Percentiles rank a stretch among this genome's conserved stretches.
Evolutionary conservation across 2,797 vertebrate species (phyloP).

Genomic region (Clarias platycephalus): DNA sequence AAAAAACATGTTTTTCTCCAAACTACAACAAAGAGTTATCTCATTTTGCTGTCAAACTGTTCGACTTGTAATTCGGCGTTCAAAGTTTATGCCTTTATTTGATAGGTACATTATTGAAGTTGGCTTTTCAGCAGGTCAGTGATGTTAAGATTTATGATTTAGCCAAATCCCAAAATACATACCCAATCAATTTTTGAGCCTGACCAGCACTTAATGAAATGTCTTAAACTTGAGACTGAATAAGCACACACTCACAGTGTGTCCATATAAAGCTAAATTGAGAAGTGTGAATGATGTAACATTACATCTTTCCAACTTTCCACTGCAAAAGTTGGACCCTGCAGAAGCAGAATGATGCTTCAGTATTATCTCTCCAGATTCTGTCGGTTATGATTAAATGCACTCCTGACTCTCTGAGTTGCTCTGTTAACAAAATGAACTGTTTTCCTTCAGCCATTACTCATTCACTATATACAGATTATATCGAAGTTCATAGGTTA

Average conservation of each 20-base stretch:
- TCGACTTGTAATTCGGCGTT: background rate
- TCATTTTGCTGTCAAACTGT: no score
- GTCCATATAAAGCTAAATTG: conserved; percentile 74
- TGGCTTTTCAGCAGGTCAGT: background rate
- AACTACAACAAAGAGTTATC: no score
- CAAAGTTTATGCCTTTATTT: background rate
- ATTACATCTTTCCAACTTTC: conserved; percentile 31
- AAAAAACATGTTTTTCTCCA: no score
- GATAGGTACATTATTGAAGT: background rate
- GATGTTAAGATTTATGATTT: background rate
- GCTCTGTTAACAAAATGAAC: background rate
- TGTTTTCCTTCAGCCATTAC: background rate
- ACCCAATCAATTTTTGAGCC: conserved; percentile 49
- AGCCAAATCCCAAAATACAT: conserved; percentile 16
- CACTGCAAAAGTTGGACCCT: background rate
- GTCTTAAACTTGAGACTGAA: conserved; percentile 62
- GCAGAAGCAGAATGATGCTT: conserved; percentile 10
- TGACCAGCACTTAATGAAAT: conserved; percentile 24
- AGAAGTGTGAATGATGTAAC: conserved; percentile 34
- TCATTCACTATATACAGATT: background rate
- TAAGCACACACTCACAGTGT: conserved; percentile 51
- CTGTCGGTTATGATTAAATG: background rate
- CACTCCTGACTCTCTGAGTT: background rate
- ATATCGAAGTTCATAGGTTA: background rate
- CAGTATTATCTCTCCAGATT: conserved; percentile 19